Base-by-base conservation (phyloP, 92 coral and sea anemone genomes). In the Porites rus region DNA sequence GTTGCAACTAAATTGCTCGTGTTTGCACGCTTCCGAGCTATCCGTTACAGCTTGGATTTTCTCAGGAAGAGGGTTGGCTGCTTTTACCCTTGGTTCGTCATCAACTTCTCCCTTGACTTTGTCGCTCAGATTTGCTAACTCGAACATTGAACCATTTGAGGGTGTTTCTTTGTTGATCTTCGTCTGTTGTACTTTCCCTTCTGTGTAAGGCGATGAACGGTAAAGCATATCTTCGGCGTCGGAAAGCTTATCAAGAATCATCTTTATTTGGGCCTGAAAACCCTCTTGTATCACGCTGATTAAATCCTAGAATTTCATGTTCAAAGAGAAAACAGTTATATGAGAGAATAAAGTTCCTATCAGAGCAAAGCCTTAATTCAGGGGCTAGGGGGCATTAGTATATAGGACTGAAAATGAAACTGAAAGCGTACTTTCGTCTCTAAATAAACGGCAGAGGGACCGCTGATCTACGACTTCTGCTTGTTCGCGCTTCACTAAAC, bases 1-100 rank as follows among this genome's bases (percentile, higher is more conserved):
- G 10, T 75, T 60, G 38, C 80, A 92, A 54, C 78, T 82, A 16
- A 58, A 83, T 17, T 46, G 20, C 2, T 83, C 92, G 43, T 54
- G 76, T 6, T 66, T 65, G 21, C 60, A 72, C 11, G 14, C 78
- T 21, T 72, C 80, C 5, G 59, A 19, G 8, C 67, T 56, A 56
- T 14, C 61, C 8, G 13, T 56, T 14, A 56, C 12, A 9, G 61
- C 14, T 56, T 56, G 61, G 61, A 56, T 56, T 56, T 56, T 14
- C 11, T 8, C 14, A 0, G 61, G 11, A 56, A 1, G 13, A 56
- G 61, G 61, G 61, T 10, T 56, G 13, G 61, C 61, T 56, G 61
- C 13, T 56, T 56, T 14, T 2, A 56, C 11, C 11, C 16, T 10
- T 56, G 14, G 16, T 14, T 14, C 16, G 4, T 8, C 61, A 1